Conservation (phyloP, 2,113 vertebrate species). For the Rousettus leschenaultii region DNA sequence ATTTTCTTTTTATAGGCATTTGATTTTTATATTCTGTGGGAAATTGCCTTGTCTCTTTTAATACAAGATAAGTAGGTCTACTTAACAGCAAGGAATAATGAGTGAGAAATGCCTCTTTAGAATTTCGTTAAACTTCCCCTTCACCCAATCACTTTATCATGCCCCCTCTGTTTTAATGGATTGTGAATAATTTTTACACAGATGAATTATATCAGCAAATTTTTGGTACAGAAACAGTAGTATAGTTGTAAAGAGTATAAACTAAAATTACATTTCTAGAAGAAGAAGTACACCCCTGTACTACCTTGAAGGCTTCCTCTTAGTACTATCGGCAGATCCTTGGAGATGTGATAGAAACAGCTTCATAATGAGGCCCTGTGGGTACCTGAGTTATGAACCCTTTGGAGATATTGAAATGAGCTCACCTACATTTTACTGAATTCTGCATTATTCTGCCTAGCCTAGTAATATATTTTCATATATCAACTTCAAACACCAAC, state of each 20-base stretch:
- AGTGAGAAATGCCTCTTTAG: constrained; percentile 48
- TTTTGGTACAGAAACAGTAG: background rate
- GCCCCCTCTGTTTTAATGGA: background rate
- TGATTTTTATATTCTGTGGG: constrained; percentile 66
- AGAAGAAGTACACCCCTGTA: background rate
- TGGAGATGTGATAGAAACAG: background rate
- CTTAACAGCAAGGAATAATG: constrained; percentile 53
- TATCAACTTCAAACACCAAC: background rate
- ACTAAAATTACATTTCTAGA: background rate
- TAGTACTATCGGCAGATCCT: background rate
- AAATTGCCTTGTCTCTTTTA: constrained; percentile 71
- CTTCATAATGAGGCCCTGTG: background rate
- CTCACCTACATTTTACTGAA: background rate
- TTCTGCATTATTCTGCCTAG: background rate
- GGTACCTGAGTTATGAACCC: background rate
- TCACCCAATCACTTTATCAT: background rate
- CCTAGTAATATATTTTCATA: background rate
- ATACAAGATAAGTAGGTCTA: constrained; percentile 49
- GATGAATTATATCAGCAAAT: background rate
- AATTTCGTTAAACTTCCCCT: constrained; percentile 27
- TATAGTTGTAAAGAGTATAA: background rate
- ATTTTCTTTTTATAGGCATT: constrained; percentile 55
- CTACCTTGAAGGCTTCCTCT: background rate
- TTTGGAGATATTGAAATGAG: background rate
- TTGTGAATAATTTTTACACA: background rate